Conservation (phyloP, 2,888 invertebrate genomes). For the Dione vanillae region DNA sequence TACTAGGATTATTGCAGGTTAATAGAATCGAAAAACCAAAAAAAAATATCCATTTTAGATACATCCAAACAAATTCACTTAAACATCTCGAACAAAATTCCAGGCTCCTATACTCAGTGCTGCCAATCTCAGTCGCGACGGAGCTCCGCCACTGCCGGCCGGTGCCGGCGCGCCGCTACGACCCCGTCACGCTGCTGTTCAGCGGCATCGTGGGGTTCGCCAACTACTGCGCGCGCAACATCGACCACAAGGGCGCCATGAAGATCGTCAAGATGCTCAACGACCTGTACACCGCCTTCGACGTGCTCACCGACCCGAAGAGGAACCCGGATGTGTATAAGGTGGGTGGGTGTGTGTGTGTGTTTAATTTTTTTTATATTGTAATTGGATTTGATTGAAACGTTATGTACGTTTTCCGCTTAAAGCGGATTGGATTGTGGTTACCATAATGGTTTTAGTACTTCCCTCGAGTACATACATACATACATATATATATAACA, state of each 20-base stretch:
- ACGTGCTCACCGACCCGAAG: slow-evolving; percentile 95
- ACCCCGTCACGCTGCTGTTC: slow-evolving; percentile 95
- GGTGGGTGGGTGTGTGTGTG: slow-evolving; percentile 77
- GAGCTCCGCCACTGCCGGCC: slow-evolving; percentile 96
- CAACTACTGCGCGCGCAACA: slow-evolving; percentile 94
- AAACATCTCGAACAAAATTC: too few species aligned
- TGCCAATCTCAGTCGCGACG: slow-evolving; percentile 97
- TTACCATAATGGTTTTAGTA: too few species aligned
- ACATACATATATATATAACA: too few species aligned
- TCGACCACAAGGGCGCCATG: slow-evolving; percentile 97
- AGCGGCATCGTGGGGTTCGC: slow-evolving; percentile 96
- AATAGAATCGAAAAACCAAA: too few species aligned
- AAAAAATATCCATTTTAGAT: too few species aligned
- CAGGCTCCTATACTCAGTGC: slow-evolving; percentile 96
- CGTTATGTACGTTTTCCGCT: too few species aligned
- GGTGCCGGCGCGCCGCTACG: slow-evolving; percentile 94
- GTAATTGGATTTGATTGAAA: too few species aligned
- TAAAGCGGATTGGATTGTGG: too few species aligned
- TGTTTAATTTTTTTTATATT: too few species aligned
- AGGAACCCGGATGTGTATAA: slow-evolving; percentile 97
- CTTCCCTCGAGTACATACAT: too few species aligned
- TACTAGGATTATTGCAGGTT: too few species aligned
- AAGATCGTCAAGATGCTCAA: slow-evolving; percentile 97
- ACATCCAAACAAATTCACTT: too few species aligned
- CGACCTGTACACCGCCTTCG: slow-evolving; percentile 96